A percentile compares a stretch with the other conserved stretches of the same genome.
phyloP scores from a whole-genome alignment of 2,888 invertebrate genomes.

The Athalia cordata region DNA sequence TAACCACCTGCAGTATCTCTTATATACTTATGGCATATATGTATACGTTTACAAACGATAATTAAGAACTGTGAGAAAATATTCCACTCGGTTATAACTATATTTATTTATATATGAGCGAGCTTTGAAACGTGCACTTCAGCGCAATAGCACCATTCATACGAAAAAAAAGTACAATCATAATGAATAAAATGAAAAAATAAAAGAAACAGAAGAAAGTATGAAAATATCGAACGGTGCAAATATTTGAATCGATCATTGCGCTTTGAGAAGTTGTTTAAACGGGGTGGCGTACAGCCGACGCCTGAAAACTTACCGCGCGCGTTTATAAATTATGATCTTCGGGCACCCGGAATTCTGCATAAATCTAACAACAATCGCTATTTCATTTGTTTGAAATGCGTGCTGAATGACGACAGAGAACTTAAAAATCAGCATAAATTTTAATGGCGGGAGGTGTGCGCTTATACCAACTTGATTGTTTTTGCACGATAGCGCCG shows the following conservation, averaged over 20 bases:
- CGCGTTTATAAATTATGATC: neutral
- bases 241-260: constrained; percentile 9
- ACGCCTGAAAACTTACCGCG: neutral
- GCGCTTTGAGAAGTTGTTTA: constrained; percentile 12
- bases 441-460: constrained; percentile 20
- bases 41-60: too few species aligned
- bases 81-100: neutral
- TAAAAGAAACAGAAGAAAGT: neutral
- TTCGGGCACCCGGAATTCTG: neutral
- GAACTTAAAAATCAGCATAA: constrained; percentile 5
- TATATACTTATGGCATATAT: too few species aligned
- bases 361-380: neutral
- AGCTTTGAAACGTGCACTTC: too few species aligned
- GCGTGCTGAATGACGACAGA: constrained; percentile 25
- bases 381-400: neutral
- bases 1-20: too few species aligned
- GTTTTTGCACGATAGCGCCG: constrained; percentile 25
- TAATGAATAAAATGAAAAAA: neutral
- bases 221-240: neutral
- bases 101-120: neutral
- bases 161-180: too few species aligned
- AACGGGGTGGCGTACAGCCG: neutral
- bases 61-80: too few species aligned
- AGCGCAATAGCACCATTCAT: too few species aligned
- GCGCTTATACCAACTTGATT: constrained; percentile 1